Evolutionary conservation across 2,113 vertebrate genomes (phyloP).

Genomic region (Lathamus discolor): DNA sequence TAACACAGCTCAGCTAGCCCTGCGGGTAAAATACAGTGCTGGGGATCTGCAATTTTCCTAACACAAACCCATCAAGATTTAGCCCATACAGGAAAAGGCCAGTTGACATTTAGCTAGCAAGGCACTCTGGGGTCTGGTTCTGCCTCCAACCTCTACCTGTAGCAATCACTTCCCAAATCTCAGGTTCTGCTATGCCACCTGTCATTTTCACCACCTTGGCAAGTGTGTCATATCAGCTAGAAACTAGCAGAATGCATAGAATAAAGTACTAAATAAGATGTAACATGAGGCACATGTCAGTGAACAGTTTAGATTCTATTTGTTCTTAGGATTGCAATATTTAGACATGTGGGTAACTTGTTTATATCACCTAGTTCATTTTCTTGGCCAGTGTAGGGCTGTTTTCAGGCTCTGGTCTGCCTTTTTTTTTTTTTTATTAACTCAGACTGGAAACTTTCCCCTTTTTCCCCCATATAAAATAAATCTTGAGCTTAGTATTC

Average conservation of each 20-base stretch:
- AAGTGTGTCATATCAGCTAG: neutral
- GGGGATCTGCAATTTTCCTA: slow-evolving; percentile 12
- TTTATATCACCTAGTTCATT: neutral
- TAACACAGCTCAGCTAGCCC: slow-evolving; percentile 21
- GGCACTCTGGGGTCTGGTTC: neutral
- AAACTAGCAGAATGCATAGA: neutral
- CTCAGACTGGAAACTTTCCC: neutral
- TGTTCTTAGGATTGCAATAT: neutral
- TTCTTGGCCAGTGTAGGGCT: neutral
- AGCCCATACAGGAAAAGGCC: neutral
- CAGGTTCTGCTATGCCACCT: neutral
- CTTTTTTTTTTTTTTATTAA: neutral
- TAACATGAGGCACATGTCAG: neutral
- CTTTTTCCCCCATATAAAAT: neutral
- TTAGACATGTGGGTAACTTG: neutral
- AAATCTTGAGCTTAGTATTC: neutral
- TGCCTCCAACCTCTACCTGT: neutral
- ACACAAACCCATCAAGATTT: neutral
- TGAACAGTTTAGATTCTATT: neutral
- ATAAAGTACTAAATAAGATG: neutral
- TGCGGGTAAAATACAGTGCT: neutral
- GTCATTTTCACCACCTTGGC: neutral
- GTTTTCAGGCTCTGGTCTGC: neutral
- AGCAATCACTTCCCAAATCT: neutral
- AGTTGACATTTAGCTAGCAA: neutral